Evolutionary conservation across 2,888 invertebrate genomes (phyloP).

Genomic region (Tethea ocularis): DNA sequence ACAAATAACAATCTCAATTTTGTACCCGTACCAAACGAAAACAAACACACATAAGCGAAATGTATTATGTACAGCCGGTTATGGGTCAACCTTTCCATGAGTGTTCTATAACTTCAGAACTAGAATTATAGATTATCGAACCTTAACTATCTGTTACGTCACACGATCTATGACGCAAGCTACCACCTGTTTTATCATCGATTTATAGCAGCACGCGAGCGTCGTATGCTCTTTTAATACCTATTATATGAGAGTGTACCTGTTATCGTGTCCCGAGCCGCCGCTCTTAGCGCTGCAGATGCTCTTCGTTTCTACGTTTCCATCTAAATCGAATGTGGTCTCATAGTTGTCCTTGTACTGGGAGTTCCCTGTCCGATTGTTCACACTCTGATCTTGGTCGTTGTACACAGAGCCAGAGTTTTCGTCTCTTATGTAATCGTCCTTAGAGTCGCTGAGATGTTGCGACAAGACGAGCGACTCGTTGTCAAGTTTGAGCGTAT

Average conservation of each 20-base stretch:
- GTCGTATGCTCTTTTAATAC: constrained; percentile 4
- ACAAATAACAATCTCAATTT: neutral
- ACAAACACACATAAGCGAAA: constrained; percentile 12
- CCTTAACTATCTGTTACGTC: neutral
- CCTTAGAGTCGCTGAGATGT: constrained; percentile 69
- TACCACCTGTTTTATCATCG: neutral
- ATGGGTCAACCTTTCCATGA: neutral
- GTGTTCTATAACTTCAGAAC: neutral
- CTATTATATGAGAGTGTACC: constrained; percentile 80
- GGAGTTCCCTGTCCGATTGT: constrained; percentile 61
- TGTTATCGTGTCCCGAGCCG: constrained; percentile 90
- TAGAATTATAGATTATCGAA: neutral
- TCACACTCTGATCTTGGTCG: constrained; percentile 63
- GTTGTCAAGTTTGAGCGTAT: constrained; percentile 76
- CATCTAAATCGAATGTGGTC: constrained; percentile 95
- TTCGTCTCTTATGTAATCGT: constrained; percentile 68
- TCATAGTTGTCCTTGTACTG: constrained; percentile 89
- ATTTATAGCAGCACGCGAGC: neutral
- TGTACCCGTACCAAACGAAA: constrained; percentile 2
- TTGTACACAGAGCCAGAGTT: constrained; percentile 65
- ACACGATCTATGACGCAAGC: neutral
- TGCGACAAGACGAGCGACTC: constrained; percentile 76
- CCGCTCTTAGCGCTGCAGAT: constrained; percentile 92
- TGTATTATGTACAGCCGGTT: constrained; percentile 4
- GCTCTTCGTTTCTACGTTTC: constrained; percentile 95